A percentile compares a stretch with the other conserved stretches of the same genome.
phyloP scores from a whole-genome alignment of 2,113 vertebrate species.

The Pao palembangensis region DNA sequence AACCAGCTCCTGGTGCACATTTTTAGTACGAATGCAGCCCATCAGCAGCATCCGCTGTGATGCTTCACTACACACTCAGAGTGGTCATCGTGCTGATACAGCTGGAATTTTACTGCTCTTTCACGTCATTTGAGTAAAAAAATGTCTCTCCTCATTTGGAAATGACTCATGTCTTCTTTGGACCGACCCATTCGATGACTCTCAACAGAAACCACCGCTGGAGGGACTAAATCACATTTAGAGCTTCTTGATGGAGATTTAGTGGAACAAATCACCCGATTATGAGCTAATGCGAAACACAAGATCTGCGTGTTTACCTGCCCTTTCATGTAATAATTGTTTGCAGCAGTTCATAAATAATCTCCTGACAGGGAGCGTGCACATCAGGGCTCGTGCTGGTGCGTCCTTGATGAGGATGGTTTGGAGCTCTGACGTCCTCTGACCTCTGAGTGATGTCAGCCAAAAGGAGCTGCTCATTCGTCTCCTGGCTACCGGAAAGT shows the following conservation, averaged over 20 bases:
- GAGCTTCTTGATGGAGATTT: no score
- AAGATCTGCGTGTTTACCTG: constrained; percentile 6
- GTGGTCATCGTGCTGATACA: constrained; percentile 30
- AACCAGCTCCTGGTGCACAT: no score
- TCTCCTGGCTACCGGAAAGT: neutral
- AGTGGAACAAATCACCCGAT: no score
- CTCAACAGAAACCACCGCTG: no score
- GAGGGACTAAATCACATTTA: no score
- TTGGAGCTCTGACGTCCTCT: constrained; percentile 17
- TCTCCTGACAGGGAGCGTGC: constrained; percentile 3
- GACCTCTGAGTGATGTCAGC: neutral
- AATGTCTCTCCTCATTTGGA: no score
- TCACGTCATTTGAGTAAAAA: no score
- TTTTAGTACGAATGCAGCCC: no score
- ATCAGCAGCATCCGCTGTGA: neutral
- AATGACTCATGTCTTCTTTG: no score
- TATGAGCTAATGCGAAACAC: no score
- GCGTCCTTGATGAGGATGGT: neutral
- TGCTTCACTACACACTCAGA: constrained; percentile 19
- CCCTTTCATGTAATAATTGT: neutral
- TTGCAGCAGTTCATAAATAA: constrained; percentile 15
- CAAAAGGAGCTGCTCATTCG: neutral
- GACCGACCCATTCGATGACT: no score
- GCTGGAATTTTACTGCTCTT: constrained; percentile 22
- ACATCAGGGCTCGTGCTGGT: neutral